Percentiles rank a stretch among this genome's conserved stretches.
These are phyloP conservation scores for Pterophyllum scalare DNA, from an alignment of 2,113 vertebrate species.

Conservation along the genomic window DNA sequence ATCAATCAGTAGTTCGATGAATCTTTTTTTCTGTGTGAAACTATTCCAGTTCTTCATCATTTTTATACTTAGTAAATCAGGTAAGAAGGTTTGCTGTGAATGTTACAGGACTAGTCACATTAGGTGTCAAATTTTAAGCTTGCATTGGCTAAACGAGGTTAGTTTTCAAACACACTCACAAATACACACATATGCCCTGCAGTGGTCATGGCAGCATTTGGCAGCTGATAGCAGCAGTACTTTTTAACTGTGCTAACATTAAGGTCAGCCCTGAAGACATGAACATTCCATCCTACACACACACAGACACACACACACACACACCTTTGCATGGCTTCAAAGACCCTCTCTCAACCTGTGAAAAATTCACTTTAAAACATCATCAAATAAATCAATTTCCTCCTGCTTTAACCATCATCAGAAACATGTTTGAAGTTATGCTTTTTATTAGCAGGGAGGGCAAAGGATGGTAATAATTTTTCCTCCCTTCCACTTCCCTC, in stretches of 20 bases:
- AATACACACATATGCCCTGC: conserved; percentile 55
- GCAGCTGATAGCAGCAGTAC: conserved; percentile 62
- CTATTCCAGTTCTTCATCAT: conserved; percentile 49
- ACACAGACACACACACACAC: conserved; percentile 42
- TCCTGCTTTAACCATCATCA: conserved; percentile 80
- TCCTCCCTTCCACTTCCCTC: conserved; percentile 59
- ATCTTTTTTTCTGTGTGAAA: conserved; percentile 17
- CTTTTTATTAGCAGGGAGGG: conserved; percentile 74
- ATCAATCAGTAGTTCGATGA: conserved; percentile 44
- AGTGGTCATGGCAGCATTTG: conserved; percentile 71
- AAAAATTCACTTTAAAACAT: conserved; percentile 80
- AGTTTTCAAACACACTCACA: conserved; percentile 58
- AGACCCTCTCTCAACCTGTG: conserved; percentile 77
- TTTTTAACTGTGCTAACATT: conserved; percentile 71
- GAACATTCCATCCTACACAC: conserved; percentile 66
- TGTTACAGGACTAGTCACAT: conserved; percentile 61
- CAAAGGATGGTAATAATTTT: conserved; percentile 71
- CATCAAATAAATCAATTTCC: conserved; percentile 83
- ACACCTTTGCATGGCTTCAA: conserved; percentile 73
- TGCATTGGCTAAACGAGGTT: conserved; percentile 72
- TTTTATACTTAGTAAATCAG: conserved; percentile 62
- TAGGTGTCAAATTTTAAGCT: conserved; percentile 66
- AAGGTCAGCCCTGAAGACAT: conserved; percentile 82
- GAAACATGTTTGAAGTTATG: conserved; percentile 81
- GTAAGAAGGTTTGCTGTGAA: conserved; percentile 61